Base-by-base conservation (phyloP, 1,140 invertebrate genomes). In the Aporrectodea caliginosa region DNA sequence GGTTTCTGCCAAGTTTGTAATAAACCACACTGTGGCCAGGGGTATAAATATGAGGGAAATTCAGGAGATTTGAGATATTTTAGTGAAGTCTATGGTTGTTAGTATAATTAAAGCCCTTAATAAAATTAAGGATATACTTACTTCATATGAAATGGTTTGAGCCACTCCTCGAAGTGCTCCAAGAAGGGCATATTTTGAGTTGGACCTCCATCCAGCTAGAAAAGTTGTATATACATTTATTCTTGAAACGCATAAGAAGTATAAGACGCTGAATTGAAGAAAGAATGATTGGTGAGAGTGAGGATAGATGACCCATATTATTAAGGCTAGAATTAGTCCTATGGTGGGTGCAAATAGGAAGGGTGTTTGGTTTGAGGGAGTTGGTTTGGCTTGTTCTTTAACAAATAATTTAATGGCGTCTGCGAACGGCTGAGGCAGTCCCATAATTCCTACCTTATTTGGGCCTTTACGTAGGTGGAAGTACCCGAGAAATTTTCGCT, bases 131-230 rank as follows among this genome's bases (percentile, higher is more conserved):
- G 85, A 83, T 84, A 92, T 89, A 58, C 89, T 90, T 35, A 92
- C 90, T 86, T 92, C 91, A 91, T 92, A 92, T 86, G 91, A 92
- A 90, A 92, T 91, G 83, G 89, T 91, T 89, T 92, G 91, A 87
- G 91, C 90, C 73, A 92, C 88, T 58, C 90, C 88, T 1, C 92
- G 92, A 81, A 92, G 86, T 0, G 88, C 86, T 0, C 92, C 92
- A 84, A 92, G 89, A 84, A 91, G 87, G 78, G 91, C 85, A 91
- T 92, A 93, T 87, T 90, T 91, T 81, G 90, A 92, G 89, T 92
- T 92, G 78, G 91, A 92, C 84, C 90, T 89, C 86, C 92, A 92
- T 35, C 92, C 92, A 75, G 89, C 84, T 79, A 90, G 79, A 83
- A 92, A 87, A 79, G 91, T 78, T 75, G 80, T 83, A 90, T 92